Evolutionary conservation across 92 coral and sea anemone species (phyloP).

Genomic region (Chrysogorgia sp.): DNA sequence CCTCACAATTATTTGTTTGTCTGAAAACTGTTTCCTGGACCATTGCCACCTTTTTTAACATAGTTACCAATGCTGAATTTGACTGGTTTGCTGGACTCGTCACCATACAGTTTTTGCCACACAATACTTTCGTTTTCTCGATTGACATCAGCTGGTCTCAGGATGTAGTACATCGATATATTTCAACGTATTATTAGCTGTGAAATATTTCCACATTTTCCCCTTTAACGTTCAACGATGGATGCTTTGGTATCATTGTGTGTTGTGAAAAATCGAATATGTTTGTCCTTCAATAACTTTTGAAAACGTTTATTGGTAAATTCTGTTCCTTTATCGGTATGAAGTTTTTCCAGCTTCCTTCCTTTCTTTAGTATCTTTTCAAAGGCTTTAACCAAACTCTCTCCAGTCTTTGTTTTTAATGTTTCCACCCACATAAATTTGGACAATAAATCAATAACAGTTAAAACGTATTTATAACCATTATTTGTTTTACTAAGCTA

Average conservation of each 20-base stretch:
- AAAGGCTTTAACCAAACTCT: constrained; percentile 1
- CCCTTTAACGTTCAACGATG: constrained; percentile 17
- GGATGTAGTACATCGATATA: not conserved
- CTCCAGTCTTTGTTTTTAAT: constrained; percentile 13
- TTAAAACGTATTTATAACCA: not conserved
- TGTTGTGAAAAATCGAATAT: constrained; percentile 9
- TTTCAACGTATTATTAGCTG: too few relatives aligned
- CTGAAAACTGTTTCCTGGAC: too few relatives aligned
- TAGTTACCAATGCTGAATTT: not conserved
- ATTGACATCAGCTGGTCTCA: constrained; percentile 42
- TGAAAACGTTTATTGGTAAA: constrained; percentile 16
- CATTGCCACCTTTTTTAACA: too few relatives aligned
- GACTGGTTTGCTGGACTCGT: not conserved
- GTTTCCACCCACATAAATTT: constrained; percentile 35
- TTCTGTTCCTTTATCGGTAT: constrained; percentile 39
- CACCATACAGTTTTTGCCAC: constrained; percentile 8
- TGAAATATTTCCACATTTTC: constrained; percentile 23
- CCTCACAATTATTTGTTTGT: too few relatives aligned
- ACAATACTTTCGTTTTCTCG: constrained; percentile 41
- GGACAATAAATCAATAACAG: constrained; percentile 28
- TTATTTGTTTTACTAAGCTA: not conserved
- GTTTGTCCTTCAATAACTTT: not conserved
- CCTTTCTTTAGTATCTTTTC: not conserved
- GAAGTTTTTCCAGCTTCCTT: not conserved
- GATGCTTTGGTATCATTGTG: constrained; percentile 38